Evolutionary conservation across 2,113 vertebrate genomes (phyloP), one percentile per base, ranked within the genome.

Genomic region (Chamaea fasciata): DNA sequence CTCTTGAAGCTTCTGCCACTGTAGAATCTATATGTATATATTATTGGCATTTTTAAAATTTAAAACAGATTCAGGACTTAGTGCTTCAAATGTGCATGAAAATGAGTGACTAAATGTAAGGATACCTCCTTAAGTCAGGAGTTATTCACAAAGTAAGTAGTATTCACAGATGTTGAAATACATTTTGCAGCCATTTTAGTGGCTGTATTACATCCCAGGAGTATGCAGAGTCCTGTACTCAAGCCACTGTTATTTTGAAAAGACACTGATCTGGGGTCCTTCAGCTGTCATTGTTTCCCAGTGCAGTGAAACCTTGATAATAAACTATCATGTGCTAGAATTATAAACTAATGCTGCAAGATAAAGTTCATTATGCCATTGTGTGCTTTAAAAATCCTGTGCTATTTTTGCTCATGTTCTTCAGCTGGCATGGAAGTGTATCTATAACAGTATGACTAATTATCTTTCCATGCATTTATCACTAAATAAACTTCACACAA

Each of bases 401-500:
- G 83, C 79, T 81, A 15, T 44, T 91, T 92, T 96, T 85, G 53
- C 64, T 87, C 18, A 7, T 60, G 77, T 91, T 76, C 78, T 96
- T 92, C 42, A 89, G 65, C 73, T 89, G 65, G 78, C 71, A 91
- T 83, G 64, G 55, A 88, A 85, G 41, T 91, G 47, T 89, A 93
- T 96, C 91, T 94, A 1, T 85, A 93, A 50, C 80, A 59, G 79
- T 95, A 90, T 97, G 95, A 97, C 93, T 97, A 97, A 97, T 98
- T 97, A 97, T 97, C 94, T 95, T 95, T 95, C 27, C 84, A 64
- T 93, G 70, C 86, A 87, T 98, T 97, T 97, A 96, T 98, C 97
- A 97, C 98, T 98, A 98, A 98, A 97, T 98, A 98, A 98, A 98
- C 97, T 98, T 98, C 97, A 97, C 97, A 97, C 90, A 91, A 98